phyloP scores from a whole-genome alignment of 1,140 invertebrate genomes.

The Littorina saxatilis region DNA sequence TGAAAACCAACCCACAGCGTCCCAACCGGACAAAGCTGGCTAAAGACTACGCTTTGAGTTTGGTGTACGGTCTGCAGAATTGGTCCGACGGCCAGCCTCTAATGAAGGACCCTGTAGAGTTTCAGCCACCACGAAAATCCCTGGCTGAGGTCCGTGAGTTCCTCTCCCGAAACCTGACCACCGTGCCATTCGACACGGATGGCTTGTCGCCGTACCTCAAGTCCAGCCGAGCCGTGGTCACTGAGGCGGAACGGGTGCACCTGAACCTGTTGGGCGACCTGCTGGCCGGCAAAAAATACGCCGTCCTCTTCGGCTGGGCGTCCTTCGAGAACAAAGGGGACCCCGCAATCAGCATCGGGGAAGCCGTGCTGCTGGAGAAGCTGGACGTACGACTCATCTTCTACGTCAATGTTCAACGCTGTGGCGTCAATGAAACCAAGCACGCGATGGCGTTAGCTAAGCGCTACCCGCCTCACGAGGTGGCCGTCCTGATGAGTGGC shows the following conservation, averaged over 20 bases:
- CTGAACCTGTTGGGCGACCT: conserved; percentile 37
- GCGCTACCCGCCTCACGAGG: conserved; percentile 35
- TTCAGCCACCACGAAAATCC: background rate
- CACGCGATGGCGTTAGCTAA: conserved; percentile 5
- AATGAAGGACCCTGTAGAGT: background rate
- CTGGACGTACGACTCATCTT: conserved; percentile 41
- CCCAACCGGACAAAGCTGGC: background rate
- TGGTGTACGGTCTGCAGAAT: background rate
- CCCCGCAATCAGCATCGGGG: conserved; percentile 49
- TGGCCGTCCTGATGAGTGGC: conserved; percentile 47
- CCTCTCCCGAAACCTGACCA: background rate
- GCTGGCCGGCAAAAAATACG: conserved; percentile 32
- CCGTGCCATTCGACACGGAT: conserved; percentile 22
- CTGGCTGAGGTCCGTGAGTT: background rate
- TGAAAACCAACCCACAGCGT: background rate
- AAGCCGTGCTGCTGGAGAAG: conserved; percentile 43
- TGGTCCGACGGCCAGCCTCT: background rate
- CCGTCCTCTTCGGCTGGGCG: conserved; percentile 48
- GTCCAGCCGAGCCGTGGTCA: conserved; percentile 35
- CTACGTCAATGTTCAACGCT: conserved; percentile 42
- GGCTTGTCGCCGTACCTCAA: conserved; percentile 36
- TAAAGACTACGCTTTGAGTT: background rate
- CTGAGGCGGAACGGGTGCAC: conserved; percentile 46
- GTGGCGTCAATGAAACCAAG: background rate
- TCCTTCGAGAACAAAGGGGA: conserved; percentile 55